Base-by-base conservation (phyloP, 2,888 invertebrate genomes). In the Pseudanteris insignis region DNA sequence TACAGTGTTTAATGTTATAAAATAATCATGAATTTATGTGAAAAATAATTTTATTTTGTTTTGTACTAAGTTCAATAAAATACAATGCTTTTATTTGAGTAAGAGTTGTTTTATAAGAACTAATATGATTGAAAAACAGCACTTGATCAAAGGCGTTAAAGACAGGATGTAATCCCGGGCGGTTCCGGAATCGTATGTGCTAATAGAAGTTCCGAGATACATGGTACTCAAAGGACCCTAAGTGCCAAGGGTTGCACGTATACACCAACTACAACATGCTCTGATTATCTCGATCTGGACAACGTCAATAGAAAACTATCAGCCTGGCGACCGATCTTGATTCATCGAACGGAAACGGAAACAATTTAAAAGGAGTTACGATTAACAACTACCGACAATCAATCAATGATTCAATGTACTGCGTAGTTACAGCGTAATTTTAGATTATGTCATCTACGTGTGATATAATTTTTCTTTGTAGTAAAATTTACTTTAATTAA, bases 271-370 rank as follows among this genome's bases (percentile, higher is more conserved):
- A 57, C 67, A 62, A 64, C 63, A 55, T 68, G 63, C 69, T 74
- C 74, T 74, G 78, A 78, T 78, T 78, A 77, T 77, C 73, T 74
- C 67, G 74, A 76, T 77, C 76, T 76, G 74, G 73, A 71, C 70
- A 75, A 67, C 72, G 72, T 73, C 74, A 68, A 75, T 72, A 70
- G 68, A 70, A 70, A 67, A 66, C 64, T 64, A 63, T 28, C 65
- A 57, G 65, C 65, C 67, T 64, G 55, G 44, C 58, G 43, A 47
- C 46, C 30, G 38, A 61, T 46, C 47, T 44, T 51, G 46, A 37
- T 54, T 24, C 50, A 51, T 48, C 55, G 40, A 33, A 46, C 61
- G 61, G 58, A 63, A 61, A 55, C 47, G 60, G 60, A 58, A 63
- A 55, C 51, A 51, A 46, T 59, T 46, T 55, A 32, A 25, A 40